Percentiles rank a stretch among this genome's conserved stretches.
These are phyloP conservation scores for Microctenopoma stevenorrisi DNA, from an alignment of 2,797 vertebrate genomes.

Conservation along the genomic window DNA sequence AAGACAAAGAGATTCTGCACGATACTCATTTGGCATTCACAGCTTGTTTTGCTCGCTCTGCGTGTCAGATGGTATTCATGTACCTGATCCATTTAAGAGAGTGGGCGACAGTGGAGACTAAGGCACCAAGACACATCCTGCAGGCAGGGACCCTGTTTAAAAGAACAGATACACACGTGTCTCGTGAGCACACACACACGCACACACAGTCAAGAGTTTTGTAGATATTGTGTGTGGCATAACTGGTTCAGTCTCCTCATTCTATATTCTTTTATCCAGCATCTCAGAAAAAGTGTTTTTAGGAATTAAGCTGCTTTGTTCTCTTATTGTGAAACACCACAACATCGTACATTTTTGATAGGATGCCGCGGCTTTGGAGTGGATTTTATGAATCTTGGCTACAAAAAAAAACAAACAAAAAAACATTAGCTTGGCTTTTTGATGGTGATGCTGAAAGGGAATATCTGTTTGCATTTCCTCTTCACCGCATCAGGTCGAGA, in stretches of 20 bases:
- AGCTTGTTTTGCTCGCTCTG: constrained; percentile 21
- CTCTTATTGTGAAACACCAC: constrained; percentile 12
- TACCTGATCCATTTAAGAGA: constrained; percentile 57
- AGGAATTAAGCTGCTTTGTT: constrained; percentile 16
- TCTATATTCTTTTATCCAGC: constrained; percentile 19
- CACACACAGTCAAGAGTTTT: constrained; percentile 13
- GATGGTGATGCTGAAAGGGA: constrained; percentile 30
- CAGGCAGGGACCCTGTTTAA: constrained; percentile 39
- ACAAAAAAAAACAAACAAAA: background rate
- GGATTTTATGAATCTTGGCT: constrained; percentile 13
- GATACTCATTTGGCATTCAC: constrained; percentile 35
- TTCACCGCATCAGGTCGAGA: constrained; percentile 12
- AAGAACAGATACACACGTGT: constrained; percentile 17
- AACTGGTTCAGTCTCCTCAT: constrained; percentile 40
- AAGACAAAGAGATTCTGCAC: constrained; percentile 31
- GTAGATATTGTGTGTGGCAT: constrained; percentile 31
- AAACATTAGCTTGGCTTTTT: background rate
- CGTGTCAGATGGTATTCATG: constrained; percentile 50
- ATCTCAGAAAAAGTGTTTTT: constrained; percentile 1
- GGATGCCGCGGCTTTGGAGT: background rate
- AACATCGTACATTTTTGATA: constrained; percentile 28
- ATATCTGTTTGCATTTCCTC: constrained; percentile 25
- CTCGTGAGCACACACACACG: constrained; percentile 6
- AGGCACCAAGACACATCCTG: constrained; percentile 57
- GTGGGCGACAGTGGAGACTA: constrained; percentile 43